Evolutionary conservation across 2,888 invertebrate species (phyloP), one percentile per base, ranked within the genome.

Genomic region (Melipona beecheii): DNA sequence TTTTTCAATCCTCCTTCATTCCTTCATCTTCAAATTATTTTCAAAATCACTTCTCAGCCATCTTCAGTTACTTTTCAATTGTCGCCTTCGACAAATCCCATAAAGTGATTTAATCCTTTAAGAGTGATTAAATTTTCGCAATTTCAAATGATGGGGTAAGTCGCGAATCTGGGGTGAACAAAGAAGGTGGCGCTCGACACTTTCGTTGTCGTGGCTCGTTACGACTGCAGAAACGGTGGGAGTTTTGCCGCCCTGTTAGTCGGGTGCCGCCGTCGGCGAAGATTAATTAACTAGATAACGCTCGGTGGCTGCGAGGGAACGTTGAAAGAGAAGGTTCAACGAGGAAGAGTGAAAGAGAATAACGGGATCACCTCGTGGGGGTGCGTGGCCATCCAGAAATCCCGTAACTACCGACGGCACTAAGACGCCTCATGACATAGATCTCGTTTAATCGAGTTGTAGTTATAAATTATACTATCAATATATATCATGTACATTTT

Each of bases 201-300:
- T 90, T 90, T 89, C 86, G 89, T 90, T 89, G 89, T 86, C 89
- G 90, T 78, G 88, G 88, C 90, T 90, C 90, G 90, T 90, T 90
- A 90, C 86, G 86, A 80, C 62, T 78, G 83, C 80, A 87, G 87
- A 78, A 84, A 88, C 82, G 90, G 90, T 87, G 89, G 88, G 90
- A 90, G 90, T 90, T 90, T 89, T 90, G 85, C 88, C 90, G 86
- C 90, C 87, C 86, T 79, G 90, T 84, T 87, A 78, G 87, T 90
- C 84, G 86, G 77, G 81, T 64, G 78, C 87, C 88, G 90, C 90
- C 92, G 90, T 89, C 91, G 90, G 91, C 90, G 90, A 90, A 93
- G 94, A 94, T 94, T 94, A 94, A 94, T 94, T 94, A 94, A 93
- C 92, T 91, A 92, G 94, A 94, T 94, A 93, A 92, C 92, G 89